phyloP scores from a whole-genome alignment of 1,140 invertebrate genomes.

The Drosophila kurseongensis region DNA sequence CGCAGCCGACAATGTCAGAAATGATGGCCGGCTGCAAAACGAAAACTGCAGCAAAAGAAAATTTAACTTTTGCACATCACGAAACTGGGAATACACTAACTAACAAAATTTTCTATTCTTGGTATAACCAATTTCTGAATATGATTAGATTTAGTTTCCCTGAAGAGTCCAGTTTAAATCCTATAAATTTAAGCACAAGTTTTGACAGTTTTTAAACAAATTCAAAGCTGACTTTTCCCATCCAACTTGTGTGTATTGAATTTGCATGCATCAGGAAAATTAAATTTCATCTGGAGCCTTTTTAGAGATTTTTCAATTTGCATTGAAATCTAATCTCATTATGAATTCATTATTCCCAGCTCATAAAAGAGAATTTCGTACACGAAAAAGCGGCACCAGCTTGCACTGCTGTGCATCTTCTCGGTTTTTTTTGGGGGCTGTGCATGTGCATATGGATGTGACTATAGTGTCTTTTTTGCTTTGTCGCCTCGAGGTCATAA shows the following conservation, averaged over 20 bases:
- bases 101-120: too few relatives aligned
- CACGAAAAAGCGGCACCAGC: conserved; percentile 12
- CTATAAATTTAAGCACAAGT: not conserved
- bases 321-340: conserved; percentile 11
- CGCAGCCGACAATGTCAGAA: conserved; percentile 52
- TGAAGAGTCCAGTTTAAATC: not conserved
- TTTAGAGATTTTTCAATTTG: not conserved
- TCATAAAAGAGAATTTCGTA: conserved; percentile 12
- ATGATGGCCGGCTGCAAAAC: conserved; percentile 24
- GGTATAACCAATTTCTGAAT: too few relatives aligned
- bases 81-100: not conserved
- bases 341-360: conserved; percentile 5
- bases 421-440: conserved; percentile 11
- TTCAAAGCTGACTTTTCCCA: not conserved
- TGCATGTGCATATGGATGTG: conserved; percentile 11
- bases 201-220: not conserved
- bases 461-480: conserved; percentile 37
- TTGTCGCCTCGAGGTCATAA: conserved; percentile 72
- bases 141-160: too few relatives aligned
- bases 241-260: not conserved
- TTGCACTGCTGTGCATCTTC: conserved; percentile 41
- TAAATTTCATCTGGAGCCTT: not conserved
- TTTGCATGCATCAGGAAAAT: not conserved
- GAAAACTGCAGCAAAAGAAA: conserved; percentile 10
- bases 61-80: not conserved